Percentiles rank a stretch among this genome's conserved stretches.
These are phyloP conservation scores for Euclidia mi DNA, from an alignment of 2,888 invertebrate species.

Conservation along the genomic window DNA sequence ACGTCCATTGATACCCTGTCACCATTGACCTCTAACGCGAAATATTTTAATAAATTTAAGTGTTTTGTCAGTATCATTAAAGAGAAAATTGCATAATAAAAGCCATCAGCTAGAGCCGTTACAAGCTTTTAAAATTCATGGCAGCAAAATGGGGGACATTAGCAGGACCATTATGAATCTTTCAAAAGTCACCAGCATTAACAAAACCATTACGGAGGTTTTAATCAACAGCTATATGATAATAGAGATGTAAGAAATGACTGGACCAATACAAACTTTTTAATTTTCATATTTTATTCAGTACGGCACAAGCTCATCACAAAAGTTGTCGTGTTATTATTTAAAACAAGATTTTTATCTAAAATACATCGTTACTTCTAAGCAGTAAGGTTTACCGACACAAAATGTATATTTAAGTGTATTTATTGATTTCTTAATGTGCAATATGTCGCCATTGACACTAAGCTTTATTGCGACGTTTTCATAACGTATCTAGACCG, in stretches of 20 bases:
- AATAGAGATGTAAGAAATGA: constrained; percentile 54
- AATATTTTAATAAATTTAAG: constrained; percentile 54
- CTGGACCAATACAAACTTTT: constrained; percentile 66
- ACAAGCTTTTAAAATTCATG: constrained; percentile 39
- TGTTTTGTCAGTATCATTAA: constrained; percentile 30
- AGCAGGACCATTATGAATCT: constrained; percentile 52
- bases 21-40: constrained; percentile 61
- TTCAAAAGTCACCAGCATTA: constrained; percentile 59
- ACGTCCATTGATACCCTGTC: constrained; percentile 69
- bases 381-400: not conserved
- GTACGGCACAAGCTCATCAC: constrained; percentile 41
- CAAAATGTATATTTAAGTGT: not conserved
- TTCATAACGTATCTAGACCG: constrained; percentile 35
- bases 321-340: not conserved
- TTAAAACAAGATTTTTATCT: constrained; percentile 11
- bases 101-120: constrained; percentile 31
- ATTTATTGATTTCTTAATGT: constrained; percentile 6
- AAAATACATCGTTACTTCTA: not conserved
- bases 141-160: constrained; percentile 33
- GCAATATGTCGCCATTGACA: constrained; percentile 21
- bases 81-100: constrained; percentile 44
- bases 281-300: constrained; percentile 69
- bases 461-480: constrained; percentile 21
- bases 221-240: constrained; percentile 45
- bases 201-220: constrained; percentile 59